These are phyloP conservation scores for Novumbra hubbsi DNA, from an alignment of 2,797 vertebrate species.

Conservation along the genomic window DNA sequence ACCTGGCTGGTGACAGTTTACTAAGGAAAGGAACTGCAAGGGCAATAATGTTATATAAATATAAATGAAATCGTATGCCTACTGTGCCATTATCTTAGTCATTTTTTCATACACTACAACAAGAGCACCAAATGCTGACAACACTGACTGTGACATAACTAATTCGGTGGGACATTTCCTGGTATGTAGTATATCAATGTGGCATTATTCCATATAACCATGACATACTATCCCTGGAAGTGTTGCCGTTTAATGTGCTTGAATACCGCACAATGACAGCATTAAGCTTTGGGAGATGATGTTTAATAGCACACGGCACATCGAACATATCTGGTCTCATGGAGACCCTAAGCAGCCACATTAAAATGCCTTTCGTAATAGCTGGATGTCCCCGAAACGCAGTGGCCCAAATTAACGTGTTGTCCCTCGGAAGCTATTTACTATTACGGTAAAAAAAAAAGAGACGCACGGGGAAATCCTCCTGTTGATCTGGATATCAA, in stretches of 20 bases:
- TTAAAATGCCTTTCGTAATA: constrained; percentile 57
- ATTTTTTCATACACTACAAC: constrained; percentile 31
- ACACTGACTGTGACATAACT: constrained; percentile 15
- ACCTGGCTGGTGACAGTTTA: constrained; percentile 33
- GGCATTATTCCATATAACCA: constrained; percentile 18
- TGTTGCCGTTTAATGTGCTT: constrained; percentile 43
- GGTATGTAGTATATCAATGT: constrained; percentile 15
- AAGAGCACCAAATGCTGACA: constrained; percentile 45
- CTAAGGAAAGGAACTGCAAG: constrained; percentile 8
- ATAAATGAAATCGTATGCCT: not conserved
- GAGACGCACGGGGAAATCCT: not conserved
- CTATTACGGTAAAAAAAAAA: constrained; percentile 25
- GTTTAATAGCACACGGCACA: constrained; percentile 41
- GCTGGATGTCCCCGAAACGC: constrained; percentile 6
- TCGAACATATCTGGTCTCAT: constrained; percentile 30
- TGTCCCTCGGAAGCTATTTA: constrained; percentile 39
- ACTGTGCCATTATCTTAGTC: constrained; percentile 10
- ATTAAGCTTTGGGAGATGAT: constrained; percentile 51
- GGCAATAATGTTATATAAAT: not conserved
- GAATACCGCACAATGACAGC: constrained; percentile 48
- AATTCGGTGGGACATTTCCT: not conserved
- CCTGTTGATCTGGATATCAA: not conserved
- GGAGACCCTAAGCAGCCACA: constrained; percentile 28
- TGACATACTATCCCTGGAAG: constrained; percentile 12
- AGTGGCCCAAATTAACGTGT: constrained; percentile 17